Percentiles rank a stretch among this genome's conserved stretches.
These are phyloP conservation scores for Drosophila sproati DNA, from an alignment of 1,140 invertebrate species.

Conservation along the genomic window DNA sequence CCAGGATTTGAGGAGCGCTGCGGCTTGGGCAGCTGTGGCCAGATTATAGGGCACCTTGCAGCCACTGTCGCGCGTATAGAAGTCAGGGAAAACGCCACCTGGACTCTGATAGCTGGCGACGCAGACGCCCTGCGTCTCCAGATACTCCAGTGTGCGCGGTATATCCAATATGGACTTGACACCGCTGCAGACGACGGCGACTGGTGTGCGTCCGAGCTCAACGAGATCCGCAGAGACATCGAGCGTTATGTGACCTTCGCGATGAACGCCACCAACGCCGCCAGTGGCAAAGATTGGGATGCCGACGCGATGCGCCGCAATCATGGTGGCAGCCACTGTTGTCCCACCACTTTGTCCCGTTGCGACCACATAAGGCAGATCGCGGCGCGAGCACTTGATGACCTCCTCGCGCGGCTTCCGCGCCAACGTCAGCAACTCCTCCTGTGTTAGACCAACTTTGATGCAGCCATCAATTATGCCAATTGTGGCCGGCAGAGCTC, in stretches of 20 bases:
- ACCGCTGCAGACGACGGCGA: conserved; percentile 97
- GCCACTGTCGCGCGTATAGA: conserved; percentile 92
- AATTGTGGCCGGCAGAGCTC: conserved; percentile 97
- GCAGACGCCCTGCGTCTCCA: conserved; percentile 98
- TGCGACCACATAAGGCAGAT: conserved; percentile 92
- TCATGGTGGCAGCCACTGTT: conserved; percentile 97
- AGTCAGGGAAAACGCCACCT: conserved; percentile 91
- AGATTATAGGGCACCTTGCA: conserved; percentile 90
- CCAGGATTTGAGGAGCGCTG: conserved; percentile 88
- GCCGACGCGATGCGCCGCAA: conserved; percentile 91
- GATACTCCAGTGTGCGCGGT: conserved; percentile 95
- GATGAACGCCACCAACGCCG: conserved; percentile 96
- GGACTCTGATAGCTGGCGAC: conserved; percentile 89
- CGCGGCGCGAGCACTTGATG: conserved; percentile 93
- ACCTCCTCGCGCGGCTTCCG: conserved; percentile 75
- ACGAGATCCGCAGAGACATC: conserved; percentile 98
- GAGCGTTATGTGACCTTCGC: conserved; percentile 92
- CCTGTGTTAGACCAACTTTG: conserved; percentile 90
- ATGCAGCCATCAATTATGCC: conserved; percentile 94
- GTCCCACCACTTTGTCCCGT: conserved; percentile 94
- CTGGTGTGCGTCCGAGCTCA: conserved; percentile 94
- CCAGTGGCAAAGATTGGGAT: conserved; percentile 98
- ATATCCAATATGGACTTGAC: conserved; percentile 99
- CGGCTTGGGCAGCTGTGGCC: conserved; percentile 88
- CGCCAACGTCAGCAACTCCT: conserved; percentile 88